These are phyloP conservation scores for Drosophila bunnanda DNA, from an alignment of 2,888 invertebrate species.

Conservation along the genomic window DNA sequence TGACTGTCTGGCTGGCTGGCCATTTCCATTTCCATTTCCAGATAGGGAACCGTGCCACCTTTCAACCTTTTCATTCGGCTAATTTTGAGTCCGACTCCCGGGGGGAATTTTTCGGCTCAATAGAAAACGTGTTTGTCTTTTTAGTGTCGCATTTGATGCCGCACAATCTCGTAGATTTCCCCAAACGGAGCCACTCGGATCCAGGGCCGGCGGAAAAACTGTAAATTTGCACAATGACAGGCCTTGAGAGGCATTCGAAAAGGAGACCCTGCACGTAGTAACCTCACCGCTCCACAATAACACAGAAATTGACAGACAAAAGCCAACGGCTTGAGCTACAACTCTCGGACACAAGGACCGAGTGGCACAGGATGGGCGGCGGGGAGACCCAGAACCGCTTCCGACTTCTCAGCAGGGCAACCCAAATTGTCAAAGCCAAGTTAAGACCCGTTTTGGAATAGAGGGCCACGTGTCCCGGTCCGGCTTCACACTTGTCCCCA, in stretches of 20 bases:
- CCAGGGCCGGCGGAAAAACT: conserved; percentile 51
- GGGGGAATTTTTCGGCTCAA: conserved; percentile 51
- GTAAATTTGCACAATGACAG: conserved; percentile 73
- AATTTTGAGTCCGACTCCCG: conserved; percentile 41
- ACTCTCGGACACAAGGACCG: conserved; percentile 34
- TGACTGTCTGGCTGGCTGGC: conserved; percentile 4
- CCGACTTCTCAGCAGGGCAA: conserved; percentile 39
- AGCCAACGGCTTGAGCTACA: conserved; percentile 63
- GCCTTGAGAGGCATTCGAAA: conserved; percentile 50
- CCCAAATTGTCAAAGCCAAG: conserved; percentile 53
- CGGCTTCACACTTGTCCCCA: conserved; percentile 47
- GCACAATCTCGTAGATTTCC: conserved; percentile 76
- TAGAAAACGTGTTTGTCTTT: conserved; percentile 67
- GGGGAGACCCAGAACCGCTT: conserved; percentile 33
- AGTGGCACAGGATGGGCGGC: conserved; percentile 13
- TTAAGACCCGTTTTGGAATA: conserved; percentile 63
- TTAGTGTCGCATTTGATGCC: conserved; percentile 66
- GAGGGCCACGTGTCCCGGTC: conserved; percentile 62
- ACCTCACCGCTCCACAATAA: conserved; percentile 59
- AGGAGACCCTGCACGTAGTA: conserved; percentile 62
- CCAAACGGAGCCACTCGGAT: conserved; percentile 54
- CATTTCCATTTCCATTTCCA: conserved; percentile 19
- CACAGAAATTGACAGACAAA: conserved; percentile 65
- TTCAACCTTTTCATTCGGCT: conserved; percentile 51
- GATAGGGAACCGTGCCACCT: conserved; percentile 27